Evolutionary conservation across 2,888 invertebrate species (phyloP), one percentile per base, ranked within the genome.

Genomic region (Halictus quadricinctus): DNA sequence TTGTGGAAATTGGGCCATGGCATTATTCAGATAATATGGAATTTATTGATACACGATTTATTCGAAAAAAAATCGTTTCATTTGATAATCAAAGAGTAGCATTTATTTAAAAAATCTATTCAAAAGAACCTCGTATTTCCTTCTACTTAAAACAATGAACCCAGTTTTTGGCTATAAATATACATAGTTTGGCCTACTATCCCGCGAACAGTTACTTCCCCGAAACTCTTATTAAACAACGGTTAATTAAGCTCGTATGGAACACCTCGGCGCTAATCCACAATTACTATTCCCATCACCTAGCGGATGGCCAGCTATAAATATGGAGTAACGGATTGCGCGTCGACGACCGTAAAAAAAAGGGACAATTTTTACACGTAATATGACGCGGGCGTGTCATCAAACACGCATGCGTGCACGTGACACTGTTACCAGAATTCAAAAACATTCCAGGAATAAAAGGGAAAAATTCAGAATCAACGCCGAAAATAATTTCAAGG

Each of bases 261-360:
- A 66, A 60, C 60, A 25, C 60, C 60, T 60, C 60, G 60, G 10
- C 64, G 70, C 13, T 41, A 74, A 75, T 76, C 79, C 72, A 81
- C 75, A 76, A 84, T 88, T 87, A 80, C 80, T 79, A 88, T 88
- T 86, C 88, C 58, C 54, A 46, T 73, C 79, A 70, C 46, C 72
- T 18, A 58, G 36, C 79, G 75, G 29, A 50, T 72, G 72, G 74
- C 36, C 64, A 48, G 43, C 72, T 41, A 58, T 83, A 79, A 81
- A 82, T 69, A 82, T 58, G 60, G 36, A 18, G 25, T 88, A 88
- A 88, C 83, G 87, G 83, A 83, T 43, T 76, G 73, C 18, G 36
- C 41, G 29, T 69, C 50, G 54, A 21, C 75, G 48, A 76, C 41
- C 73, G 74, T 80, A 76, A 54, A 54, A 54, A 21, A 54, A 54